phyloP scores from a whole-genome alignment of 2,888 invertebrate species.

The Thyatira batis region DNA sequence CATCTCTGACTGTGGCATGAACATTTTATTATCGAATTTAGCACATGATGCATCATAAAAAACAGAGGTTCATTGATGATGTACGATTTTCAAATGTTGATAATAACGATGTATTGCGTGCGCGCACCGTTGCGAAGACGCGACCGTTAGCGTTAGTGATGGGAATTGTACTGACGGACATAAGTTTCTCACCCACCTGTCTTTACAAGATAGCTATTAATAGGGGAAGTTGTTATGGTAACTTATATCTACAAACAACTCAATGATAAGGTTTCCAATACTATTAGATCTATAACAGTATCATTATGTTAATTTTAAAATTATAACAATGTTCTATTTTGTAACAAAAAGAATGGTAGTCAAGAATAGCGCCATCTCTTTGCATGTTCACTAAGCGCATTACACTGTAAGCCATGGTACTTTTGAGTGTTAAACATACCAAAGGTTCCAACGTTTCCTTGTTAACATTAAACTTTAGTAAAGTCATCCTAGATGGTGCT shows the following conservation, averaged over 20 bases:
- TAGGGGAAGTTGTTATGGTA: constrained; percentile 1
- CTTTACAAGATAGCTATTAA: background rate
- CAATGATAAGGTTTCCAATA: background rate
- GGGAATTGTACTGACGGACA: constrained; percentile 28
- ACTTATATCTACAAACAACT: background rate
- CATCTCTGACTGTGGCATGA: constrained; percentile 47
- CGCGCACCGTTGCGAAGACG: constrained; percentile 24
- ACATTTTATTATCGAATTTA: constrained; percentile 49
- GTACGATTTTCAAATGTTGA: constrained; percentile 30
- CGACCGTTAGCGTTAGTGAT: constrained; percentile 35
- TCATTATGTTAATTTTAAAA: background rate
- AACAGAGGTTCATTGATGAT: constrained; percentile 42
- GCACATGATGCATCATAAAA: constrained; percentile 41
- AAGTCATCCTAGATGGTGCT: background rate
- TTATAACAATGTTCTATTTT: background rate
- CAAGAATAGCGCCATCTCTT: background rate
- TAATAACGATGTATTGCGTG: constrained; percentile 27
- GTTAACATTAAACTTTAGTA: background rate
- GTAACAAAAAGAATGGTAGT: background rate
- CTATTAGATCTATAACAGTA: background rate
- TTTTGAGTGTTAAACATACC: background rate
- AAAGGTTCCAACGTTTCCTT: background rate
- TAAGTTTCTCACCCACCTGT: constrained; percentile 20
- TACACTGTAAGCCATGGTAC: background rate
- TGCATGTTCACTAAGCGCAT: background rate